Conservation (phyloP, 1,140 invertebrate genomes). For the Anoplolepis gracilipes region DNA sequence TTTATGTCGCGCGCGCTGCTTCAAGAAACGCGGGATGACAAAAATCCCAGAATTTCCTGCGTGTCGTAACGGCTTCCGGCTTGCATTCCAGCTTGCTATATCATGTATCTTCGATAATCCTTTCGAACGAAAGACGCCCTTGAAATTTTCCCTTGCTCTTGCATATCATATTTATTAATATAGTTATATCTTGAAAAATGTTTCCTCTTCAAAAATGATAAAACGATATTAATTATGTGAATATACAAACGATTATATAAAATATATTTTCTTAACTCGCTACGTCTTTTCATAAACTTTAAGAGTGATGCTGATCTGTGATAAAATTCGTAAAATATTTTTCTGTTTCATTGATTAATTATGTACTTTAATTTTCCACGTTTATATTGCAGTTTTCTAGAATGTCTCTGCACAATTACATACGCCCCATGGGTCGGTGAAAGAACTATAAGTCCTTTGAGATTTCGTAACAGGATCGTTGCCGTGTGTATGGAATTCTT, state of each 20-base stretch:
- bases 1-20: slow-evolving; percentile 31
- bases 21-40: slow-evolving; percentile 47
- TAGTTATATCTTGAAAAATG: not conserved
- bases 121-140: not conserved
- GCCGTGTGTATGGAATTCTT: slow-evolving; percentile 24
- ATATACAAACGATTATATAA: too few relatives aligned
- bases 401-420: slow-evolving; percentile 20
- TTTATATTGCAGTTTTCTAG: not conserved
- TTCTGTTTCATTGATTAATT: not conserved
- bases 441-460: not conserved
- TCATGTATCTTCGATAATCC: slow-evolving; percentile 36
- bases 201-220: not conserved
- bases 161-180: not conserved
- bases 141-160: not conserved
- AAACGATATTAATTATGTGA: too few relatives aligned
- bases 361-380: slow-evolving; percentile 20
- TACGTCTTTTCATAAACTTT: not conserved
- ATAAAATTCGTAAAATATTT: not conserved
- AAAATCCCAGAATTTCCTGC: slow-evolving; percentile 58
- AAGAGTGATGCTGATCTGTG: not conserved
- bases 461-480: slow-evolving; percentile 22
- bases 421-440: not conserved
- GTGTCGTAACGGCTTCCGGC: slow-evolving; percentile 23
- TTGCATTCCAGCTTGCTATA: slow-evolving; percentile 33
- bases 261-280: not conserved